These are phyloP conservation scores for Thalassophryne amazonica DNA, from an alignment of 2,797 vertebrate species.

Conservation along the genomic window DNA sequence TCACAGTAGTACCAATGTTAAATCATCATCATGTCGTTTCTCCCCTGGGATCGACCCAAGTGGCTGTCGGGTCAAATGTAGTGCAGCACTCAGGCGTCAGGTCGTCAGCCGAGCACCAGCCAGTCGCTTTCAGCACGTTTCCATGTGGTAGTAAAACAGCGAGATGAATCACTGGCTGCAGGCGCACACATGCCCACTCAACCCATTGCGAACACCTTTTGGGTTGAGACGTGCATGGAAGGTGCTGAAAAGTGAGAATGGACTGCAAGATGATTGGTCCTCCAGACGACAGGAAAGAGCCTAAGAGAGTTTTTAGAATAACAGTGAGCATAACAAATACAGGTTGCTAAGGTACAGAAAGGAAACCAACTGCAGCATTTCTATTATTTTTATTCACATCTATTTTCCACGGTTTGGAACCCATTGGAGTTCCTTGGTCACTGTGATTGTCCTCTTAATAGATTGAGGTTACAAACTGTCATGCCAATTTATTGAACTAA, in stretches of 20 bases:
- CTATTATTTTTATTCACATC: conserved; percentile 28
- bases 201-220: conserved; percentile 47
- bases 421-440: not conserved
- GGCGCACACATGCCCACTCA: conserved; percentile 17
- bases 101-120: conserved; percentile 26
- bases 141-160: conserved; percentile 51
- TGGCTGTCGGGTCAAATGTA: conserved; percentile 9
- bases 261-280: conserved; percentile 44
- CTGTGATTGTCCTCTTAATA: conserved; percentile 22
- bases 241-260: conserved; percentile 63
- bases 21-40: too few relatives aligned
- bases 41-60: not conserved
- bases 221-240: conserved; percentile 47
- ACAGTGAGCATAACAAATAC: conserved; percentile 44
- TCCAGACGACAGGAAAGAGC: conserved; percentile 31
- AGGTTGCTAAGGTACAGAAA: conserved; percentile 58
- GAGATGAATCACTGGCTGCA: conserved; percentile 51
- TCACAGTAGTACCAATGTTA: too few relatives aligned
- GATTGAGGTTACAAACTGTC: conserved; percentile 35
- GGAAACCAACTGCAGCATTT: conserved; percentile 30
- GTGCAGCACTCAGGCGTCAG: conserved; percentile 7
- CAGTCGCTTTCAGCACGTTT: conserved; percentile 50
- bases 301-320: conserved; percentile 19
- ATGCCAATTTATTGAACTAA: conserved; percentile 33
- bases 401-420: conserved; percentile 4